These are phyloP conservation scores for Drosophila maculinotata DNA, from an alignment of 2,888 invertebrate species.

Conservation along the genomic window DNA sequence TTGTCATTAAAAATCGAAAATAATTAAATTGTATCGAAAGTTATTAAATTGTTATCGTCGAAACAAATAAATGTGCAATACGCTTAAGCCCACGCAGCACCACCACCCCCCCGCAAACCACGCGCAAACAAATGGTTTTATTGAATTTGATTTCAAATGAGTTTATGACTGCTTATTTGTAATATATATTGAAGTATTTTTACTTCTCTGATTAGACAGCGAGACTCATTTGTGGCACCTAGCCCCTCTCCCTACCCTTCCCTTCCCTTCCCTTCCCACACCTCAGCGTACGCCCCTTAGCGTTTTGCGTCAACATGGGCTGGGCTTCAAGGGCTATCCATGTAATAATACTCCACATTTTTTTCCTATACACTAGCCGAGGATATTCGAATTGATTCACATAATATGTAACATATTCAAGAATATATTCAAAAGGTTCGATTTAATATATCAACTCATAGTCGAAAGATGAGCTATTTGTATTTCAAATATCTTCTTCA, in stretches of 20 bases:
- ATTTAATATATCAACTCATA: no score
- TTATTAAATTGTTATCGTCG: constrained; percentile 61
- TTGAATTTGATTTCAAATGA: constrained; percentile 53
- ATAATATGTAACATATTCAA: not conserved
- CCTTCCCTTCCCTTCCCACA: not conserved
- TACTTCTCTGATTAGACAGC: constrained; percentile 12
- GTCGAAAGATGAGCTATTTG: no score
- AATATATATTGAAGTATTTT: constrained; percentile 19
- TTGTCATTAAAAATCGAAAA: constrained; percentile 57
- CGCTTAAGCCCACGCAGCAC: constrained; percentile 32
- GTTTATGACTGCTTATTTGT: constrained; percentile 50
- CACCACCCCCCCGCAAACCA: not conserved
- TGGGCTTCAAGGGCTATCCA: constrained; percentile 10
- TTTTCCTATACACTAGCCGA: not conserved
- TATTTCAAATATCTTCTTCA: no score
- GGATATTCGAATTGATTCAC: not conserved
- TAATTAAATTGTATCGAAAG: constrained; percentile 68
- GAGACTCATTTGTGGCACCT: not conserved
- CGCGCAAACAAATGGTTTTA: constrained; percentile 33
- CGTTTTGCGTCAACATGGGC: constrained; percentile 17
- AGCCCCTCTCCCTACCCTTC: not conserved
- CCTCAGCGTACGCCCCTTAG: no score
- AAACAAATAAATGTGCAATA: constrained; percentile 58
- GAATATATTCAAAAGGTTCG: no score
- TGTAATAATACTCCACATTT: constrained; percentile 21